These are phyloP conservation scores for Eutolmus rufibarbis DNA, from an alignment of 2,888 invertebrate species.

Conservation along the genomic window DNA sequence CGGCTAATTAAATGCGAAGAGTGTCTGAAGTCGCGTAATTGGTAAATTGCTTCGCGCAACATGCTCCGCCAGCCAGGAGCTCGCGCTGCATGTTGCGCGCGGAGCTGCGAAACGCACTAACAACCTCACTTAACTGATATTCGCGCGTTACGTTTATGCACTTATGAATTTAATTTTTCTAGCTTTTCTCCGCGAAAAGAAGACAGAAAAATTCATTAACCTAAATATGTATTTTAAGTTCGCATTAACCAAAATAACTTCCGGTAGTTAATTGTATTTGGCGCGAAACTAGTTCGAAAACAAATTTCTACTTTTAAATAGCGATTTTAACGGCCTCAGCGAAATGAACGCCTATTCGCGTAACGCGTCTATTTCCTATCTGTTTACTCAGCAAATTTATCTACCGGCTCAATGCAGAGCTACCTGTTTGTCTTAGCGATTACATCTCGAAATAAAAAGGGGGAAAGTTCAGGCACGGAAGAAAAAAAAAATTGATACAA, in stretches of 20 bases:
- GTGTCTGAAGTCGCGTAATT: constrained; percentile 31
- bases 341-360: background rate
- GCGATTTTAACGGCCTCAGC: background rate
- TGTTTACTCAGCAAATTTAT: background rate
- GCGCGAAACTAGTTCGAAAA: background rate
- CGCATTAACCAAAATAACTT: background rate
- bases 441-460: constrained; percentile 24
- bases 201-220: background rate
- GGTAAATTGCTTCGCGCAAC: background rate
- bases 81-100: background rate
- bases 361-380: background rate
- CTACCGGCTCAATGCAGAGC: background rate
- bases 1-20: constrained; percentile 27
- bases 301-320: background rate
- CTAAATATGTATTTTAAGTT: background rate
- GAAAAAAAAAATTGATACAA: background rate
- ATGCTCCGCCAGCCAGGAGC: background rate
- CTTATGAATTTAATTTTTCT: background rate
- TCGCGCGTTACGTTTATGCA: background rate
- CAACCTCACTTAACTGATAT: background rate
- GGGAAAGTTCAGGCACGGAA: background rate
- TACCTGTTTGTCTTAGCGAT: constrained; percentile 21
- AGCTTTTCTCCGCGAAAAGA: background rate
- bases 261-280: background rate
- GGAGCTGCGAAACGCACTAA: background rate